These are phyloP conservation scores for Armadillidium nasatum DNA, from an alignment of 1,140 invertebrate species.

Conservation along the genomic window DNA sequence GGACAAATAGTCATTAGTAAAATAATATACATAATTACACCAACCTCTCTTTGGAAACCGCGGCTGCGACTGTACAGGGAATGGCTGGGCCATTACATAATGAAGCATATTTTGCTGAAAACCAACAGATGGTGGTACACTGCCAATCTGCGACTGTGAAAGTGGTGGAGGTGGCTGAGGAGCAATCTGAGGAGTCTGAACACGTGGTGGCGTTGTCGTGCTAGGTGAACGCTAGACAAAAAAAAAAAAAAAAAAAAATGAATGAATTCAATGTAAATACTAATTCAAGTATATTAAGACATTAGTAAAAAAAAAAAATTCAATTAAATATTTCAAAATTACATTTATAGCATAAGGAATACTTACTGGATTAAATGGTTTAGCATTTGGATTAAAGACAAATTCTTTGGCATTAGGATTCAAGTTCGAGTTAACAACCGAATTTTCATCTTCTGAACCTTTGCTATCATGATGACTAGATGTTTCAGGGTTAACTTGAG, in stretches of 20 bases:
- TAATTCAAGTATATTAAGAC: not conserved
- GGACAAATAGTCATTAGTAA: not conserved
- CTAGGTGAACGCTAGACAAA: slow-evolving; percentile 58
- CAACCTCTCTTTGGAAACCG: slow-evolving; percentile 46
- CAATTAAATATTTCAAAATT: not conserved
- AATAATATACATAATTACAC: slow-evolving; percentile 7
- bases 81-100: slow-evolving; percentile 47
- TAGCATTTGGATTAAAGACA: slow-evolving; percentile 72
- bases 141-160: slow-evolving; percentile 45
- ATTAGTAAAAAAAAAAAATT: not conserved
- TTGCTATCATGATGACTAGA: slow-evolving; percentile 25
- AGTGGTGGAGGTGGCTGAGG: slow-evolving; percentile 52
- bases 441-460: slow-evolving; percentile 49
- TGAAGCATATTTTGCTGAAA: slow-evolving; percentile 22
- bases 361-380: slow-evolving; percentile 76
- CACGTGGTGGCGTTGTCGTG: slow-evolving; percentile 63
- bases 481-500: slow-evolving; percentile 12
- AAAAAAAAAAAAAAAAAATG: not conserved
- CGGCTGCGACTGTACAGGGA: slow-evolving; percentile 45
- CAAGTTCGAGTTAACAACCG: slow-evolving; percentile 66
- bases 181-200: slow-evolving; percentile 74
- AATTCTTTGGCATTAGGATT: slow-evolving; percentile 87
- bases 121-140: slow-evolving; percentile 19
- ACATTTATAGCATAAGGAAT: not conserved
- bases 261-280: not conserved